Conservation (phyloP, 2,797 vertebrate genomes). For the Nasua narica region DNA sequence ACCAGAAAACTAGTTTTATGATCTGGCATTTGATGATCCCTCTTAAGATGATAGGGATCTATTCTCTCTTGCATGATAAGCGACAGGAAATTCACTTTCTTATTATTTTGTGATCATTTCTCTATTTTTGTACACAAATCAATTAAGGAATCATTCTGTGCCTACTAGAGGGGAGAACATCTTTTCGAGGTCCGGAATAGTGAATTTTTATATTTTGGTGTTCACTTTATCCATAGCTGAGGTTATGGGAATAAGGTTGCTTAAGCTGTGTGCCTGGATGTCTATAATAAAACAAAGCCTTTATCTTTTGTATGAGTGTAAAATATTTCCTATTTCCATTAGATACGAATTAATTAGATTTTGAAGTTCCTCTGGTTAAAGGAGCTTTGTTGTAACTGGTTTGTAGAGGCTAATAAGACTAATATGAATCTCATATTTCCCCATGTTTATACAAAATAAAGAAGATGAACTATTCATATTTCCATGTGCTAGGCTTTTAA, state of each 20-base stretch:
- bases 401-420: slow-evolving; percentile 28
- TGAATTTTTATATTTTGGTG: not conserved
- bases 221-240: not conserved
- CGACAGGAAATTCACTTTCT: not conserved
- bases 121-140: not conserved
- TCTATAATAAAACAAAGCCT: not conserved
- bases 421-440: not conserved
- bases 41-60: not conserved
- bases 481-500: not conserved
- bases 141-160: not conserved
- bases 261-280: not conserved
- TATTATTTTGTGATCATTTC: not conserved
- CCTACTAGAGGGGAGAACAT: not conserved
- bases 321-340: slow-evolving; percentile 43
- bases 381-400: not conserved
- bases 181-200: not conserved
- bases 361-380: slow-evolving; percentile 43
- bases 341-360: slow-evolving; percentile 44
- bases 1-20: not conserved
- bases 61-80: not conserved
- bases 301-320: not conserved
- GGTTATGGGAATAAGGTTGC: not conserved
- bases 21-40: not conserved
- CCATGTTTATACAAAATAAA: slow-evolving; percentile 25
- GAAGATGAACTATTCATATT: not conserved